Evolutionary conservation across 1,140 invertebrate genomes (phyloP), one percentile per base, ranked within the genome.

Genomic region (Sitobion miscanthi): DNA sequence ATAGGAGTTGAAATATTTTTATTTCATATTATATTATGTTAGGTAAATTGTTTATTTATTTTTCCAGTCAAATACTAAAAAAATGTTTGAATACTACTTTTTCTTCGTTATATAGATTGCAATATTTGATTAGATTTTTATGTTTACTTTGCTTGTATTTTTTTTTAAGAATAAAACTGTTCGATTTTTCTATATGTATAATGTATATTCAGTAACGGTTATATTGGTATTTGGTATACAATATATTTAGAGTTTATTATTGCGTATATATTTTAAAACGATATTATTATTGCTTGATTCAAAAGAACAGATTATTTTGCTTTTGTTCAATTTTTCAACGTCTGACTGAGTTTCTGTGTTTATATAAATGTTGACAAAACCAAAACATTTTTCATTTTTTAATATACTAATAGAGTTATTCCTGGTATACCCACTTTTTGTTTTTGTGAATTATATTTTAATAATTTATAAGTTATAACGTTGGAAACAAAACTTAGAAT

Each of bases 1-100:
- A 77, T 77, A 77, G 4, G n/a, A 77, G n/a, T n/a, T 77, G 62
- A 77, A n/a, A 77, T 77, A 77, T n/a, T 77, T n/a, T 77, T 69
- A 62, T 69, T 69, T 42, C 30, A 62, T 62, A 14, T 17, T 77
- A 77, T 77, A n/a, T 77, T 77, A 77, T 77, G 62, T 77, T 77
- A 77, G 62, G 62, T 77, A 77, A 77, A 77, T 77, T 77, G 62
- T 77, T 77, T 77, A 77, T 77, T 77, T 77, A 77, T n/a, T 77
- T 77, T 77, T 77, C 14, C 30, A 77, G 62, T 77, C n/a, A n/a
- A 77, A 77, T 77, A 54, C 52, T 54, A n/a, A n/a, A 77, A 77
- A 69, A n/a, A n/a, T n/a, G n/a, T 77, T 77, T n/a, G 62, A 20
- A 77, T 17, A 3, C 30, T 35, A n/a, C 14, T 30, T 77, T 77